Evolutionary conservation across 2,888 invertebrate genomes (phyloP).

Genomic region (Tigriopus californicus): DNA sequence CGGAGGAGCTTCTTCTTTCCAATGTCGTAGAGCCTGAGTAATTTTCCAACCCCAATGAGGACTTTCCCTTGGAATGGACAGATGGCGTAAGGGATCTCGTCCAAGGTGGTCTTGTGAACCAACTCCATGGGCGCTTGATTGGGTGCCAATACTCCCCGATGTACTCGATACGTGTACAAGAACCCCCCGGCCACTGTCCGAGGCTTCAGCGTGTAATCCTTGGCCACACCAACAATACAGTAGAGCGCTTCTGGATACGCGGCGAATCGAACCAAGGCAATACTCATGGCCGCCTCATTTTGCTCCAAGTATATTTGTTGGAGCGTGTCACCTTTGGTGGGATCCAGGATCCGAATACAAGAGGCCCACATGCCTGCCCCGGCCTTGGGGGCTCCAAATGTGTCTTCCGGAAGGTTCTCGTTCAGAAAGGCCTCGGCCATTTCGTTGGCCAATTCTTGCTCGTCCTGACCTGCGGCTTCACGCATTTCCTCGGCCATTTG

Average conservation of each 20-base stretch:
- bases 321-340: conserved; percentile 56
- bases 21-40: conserved; percentile 81
- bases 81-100: conserved; percentile 74
- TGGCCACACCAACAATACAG: conserved; percentile 71
- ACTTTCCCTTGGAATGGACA: conserved; percentile 79
- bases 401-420: conserved; percentile 78
- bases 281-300: conserved; percentile 24
- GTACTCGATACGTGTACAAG: conserved; percentile 55
- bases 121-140: conserved; percentile 67
- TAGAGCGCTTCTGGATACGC: conserved; percentile 39
- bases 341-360: conserved; percentile 64
- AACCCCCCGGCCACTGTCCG: conserved; percentile 60
- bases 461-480: conserved; percentile 87
- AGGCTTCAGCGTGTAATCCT: conserved; percentile 73
- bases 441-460: conserved; percentile 83
- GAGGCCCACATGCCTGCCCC: conserved; percentile 89
- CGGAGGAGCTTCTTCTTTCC: conserved; percentile 87
- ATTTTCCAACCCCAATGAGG: conserved; percentile 75
- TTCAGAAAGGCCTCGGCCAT: conserved; percentile 93
- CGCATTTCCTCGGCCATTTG: conserved; percentile 64
- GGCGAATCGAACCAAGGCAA: conserved; percentile 61
- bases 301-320: conserved; percentile 30
- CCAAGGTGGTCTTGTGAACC: conserved; percentile 77
- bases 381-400: conserved; percentile 90
- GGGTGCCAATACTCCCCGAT: conserved; percentile 33